These are phyloP conservation scores for Protophormia terraenovae DNA, from an alignment of 2,888 invertebrate species.

Conservation along the genomic window DNA sequence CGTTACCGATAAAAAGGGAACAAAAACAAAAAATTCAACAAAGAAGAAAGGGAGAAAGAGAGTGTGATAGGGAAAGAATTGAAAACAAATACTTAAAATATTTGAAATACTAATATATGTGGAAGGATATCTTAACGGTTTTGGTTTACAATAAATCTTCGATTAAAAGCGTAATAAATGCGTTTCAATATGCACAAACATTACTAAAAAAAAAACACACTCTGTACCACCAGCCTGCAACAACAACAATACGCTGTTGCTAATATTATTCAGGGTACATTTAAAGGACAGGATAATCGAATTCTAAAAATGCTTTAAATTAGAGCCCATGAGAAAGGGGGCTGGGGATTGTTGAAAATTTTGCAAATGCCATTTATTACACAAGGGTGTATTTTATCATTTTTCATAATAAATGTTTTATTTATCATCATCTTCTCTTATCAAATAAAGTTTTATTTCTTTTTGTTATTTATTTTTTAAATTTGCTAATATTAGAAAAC, in stretches of 20 bases:
- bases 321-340: background rate
- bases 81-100: background rate
- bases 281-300: constrained; percentile 25
- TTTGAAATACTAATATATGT: constrained; percentile 41
- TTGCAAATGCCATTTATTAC: constrained; percentile 68
- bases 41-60: background rate
- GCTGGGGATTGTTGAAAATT: constrained; percentile 9
- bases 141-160: constrained; percentile 71
- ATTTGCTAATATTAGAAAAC: background rate
- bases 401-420: constrained; percentile 62
- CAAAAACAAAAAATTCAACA: background rate
- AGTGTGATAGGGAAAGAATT: background rate
- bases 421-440: constrained; percentile 40
- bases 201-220: background rate
- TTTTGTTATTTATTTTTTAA: background rate
- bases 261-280: constrained; percentile 7
- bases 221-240: background rate
- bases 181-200: constrained; percentile 65
- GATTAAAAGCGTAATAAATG: constrained; percentile 72
- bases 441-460: constrained; percentile 29
- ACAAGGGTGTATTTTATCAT: constrained; percentile 71
- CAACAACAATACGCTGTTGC: constrained; percentile 51
- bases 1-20: constrained; percentile 10
- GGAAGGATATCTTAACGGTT: constrained; percentile 57
- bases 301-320: constrained; percentile 24